Evolutionary conservation across 2,113 vertebrate species (phyloP), one percentile per base, ranked within the genome.

Genomic region (Petroica traversi): DNA sequence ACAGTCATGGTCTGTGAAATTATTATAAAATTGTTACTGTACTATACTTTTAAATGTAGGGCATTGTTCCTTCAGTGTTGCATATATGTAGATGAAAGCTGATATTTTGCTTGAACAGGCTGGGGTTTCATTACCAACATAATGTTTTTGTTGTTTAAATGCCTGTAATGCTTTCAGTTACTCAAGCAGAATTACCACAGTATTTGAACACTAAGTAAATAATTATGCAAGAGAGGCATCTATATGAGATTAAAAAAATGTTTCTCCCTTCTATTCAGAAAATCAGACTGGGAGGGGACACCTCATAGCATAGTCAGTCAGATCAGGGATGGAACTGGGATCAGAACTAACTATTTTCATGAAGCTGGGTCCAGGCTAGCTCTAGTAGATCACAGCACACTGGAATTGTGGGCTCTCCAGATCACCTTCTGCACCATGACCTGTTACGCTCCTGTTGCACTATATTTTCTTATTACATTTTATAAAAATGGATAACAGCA

Each of bases 151-250:
- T 71, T 95, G 58, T 85, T 88, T 49, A 80, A 85, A 51, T 83
- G 77, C 34, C 59, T 79, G 67, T 76, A 85, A 79, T 73, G 54
- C 62, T 85, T 93, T 83, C 58, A 72, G 51, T 91, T 95, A 62
- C n/a, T 88, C 74, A 77, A 88, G 49, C 54, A 34, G 55, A 74
- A 36, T 89, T 87, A 66, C 74, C 26, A 43, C 46, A 46, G 33
- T 36, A 48, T 85, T 92, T 88, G 78, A 95, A 83, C 79, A 45
- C 41, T 49, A 62, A 38, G 74, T 88, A 94, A 94, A 85, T 88
- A 89, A 72, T 89, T 89, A 76, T 36, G 41, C 49, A 51, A 89
- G 34, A 26, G n/a, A 81, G 36, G 31, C 76, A 89, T 82, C 80
- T 55, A 29, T 41, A 33, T 46, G 49, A 79, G 33, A 68, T 84